Evolutionary conservation across 1,140 invertebrate species (phyloP).

Genomic region (Microplitis mediator): DNA sequence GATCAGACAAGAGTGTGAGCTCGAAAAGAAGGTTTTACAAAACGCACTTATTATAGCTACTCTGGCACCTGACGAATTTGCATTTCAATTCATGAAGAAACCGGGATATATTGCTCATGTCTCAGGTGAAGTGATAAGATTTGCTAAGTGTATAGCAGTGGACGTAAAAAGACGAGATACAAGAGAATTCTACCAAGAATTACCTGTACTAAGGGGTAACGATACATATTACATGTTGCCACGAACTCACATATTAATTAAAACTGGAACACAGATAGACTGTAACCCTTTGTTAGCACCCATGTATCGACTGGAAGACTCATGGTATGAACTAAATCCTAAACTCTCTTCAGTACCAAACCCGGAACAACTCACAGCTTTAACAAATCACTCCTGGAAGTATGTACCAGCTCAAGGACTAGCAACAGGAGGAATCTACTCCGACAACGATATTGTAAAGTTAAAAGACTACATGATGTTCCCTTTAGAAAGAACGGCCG

Average conservation of each 20-base stretch:
- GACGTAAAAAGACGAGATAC: slow-evolving; percentile 20
- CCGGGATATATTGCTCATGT: slow-evolving; percentile 35
- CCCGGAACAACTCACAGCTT: too few relatives aligned
- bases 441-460: not conserved
- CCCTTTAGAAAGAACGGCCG: slow-evolving; percentile 13
- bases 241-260: slow-evolving; percentile 27
- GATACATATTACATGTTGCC: slow-evolving; percentile 22
- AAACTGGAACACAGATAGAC: slow-evolving; percentile 2
- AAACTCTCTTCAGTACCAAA: too few relatives aligned
- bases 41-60: slow-evolving; percentile 15
- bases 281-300: too few relatives aligned
- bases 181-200: slow-evolving; percentile 24
- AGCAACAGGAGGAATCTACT: slow-evolving; percentile 14
- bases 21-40: slow-evolving; percentile 22
- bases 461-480: slow-evolving; percentile 17
- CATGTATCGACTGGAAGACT: not conserved
- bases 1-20: slow-evolving; percentile 23
- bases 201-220: slow-evolving; percentile 25
- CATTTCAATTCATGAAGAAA: slow-evolving; percentile 34
- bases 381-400: slow-evolving; percentile 18
- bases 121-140: slow-evolving; percentile 36
- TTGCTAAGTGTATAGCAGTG: slow-evolving; percentile 35
- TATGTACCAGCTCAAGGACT: slow-evolving; percentile 21
- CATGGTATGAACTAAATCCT: too few relatives aligned
- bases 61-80: slow-evolving; percentile 35